phyloP scores from a whole-genome alignment of 2,797 vertebrate genomes.

The Trichosurus vulpecula region DNA sequence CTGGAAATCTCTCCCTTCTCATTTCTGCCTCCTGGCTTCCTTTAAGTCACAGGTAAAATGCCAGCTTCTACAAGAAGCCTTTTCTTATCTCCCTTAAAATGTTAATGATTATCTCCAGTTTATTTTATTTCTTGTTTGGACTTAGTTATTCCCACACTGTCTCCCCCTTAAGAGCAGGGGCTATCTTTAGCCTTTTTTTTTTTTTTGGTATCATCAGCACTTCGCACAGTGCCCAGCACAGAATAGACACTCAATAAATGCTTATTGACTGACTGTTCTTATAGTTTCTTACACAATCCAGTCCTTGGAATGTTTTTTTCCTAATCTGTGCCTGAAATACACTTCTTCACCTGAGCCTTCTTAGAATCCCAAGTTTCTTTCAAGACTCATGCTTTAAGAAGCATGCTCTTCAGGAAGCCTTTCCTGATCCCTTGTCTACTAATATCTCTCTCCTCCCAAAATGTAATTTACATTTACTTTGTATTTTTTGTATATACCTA shows the following conservation, averaged over 20 bases:
- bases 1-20: neutral
- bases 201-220: neutral
- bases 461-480: neutral
- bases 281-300: neutral
- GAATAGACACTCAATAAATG: neutral
- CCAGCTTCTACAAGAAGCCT: neutral
- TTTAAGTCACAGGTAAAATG: neutral
- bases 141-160: neutral
- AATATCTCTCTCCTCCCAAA: neutral
- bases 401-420: neutral
- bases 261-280: neutral
- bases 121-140: neutral
- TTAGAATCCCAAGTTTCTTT: neutral
- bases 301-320: neutral
- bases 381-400: neutral
- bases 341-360: neutral
- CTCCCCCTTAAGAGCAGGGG: neutral
- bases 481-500: neutral
- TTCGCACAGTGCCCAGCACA: neutral
- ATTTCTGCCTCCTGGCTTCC: neutral
- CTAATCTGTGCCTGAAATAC: neutral
- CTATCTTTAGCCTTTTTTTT: neutral
- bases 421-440: neutral
- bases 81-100: neutral
- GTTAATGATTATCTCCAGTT: neutral